Evolutionary conservation across 1,140 invertebrate genomes (phyloP).

Genomic region (Argopecten irradians): DNA sequence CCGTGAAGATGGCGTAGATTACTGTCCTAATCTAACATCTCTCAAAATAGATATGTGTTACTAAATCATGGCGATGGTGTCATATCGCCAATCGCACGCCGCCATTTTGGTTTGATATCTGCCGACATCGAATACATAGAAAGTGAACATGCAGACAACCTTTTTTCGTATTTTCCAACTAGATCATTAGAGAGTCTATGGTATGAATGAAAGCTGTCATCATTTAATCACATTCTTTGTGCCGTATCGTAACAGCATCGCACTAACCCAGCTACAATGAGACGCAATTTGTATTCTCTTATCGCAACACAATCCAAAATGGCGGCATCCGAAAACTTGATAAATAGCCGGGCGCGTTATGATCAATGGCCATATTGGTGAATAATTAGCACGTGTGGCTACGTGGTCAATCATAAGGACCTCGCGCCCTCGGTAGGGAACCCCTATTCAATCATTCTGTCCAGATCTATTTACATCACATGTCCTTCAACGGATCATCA

Average conservation of each 20-base stretch:
- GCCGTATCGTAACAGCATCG: background rate
- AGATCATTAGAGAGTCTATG: background rate
- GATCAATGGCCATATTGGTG: constrained; percentile 9
- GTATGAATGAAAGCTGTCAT: background rate
- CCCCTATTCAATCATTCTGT: background rate
- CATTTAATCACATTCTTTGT: background rate
- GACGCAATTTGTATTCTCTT: background rate
- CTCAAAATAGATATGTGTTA: background rate
- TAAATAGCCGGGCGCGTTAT: background rate
- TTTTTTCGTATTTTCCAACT: background rate
- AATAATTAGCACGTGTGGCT: constrained; percentile 12
- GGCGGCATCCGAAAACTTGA: background rate
- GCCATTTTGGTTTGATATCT: background rate
- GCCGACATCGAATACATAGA: background rate
- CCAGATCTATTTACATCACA: background rate
- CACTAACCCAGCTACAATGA: background rate
- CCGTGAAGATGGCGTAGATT: constrained; percentile 4
- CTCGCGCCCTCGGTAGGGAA: constrained; percentile 9
- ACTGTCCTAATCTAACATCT: background rate
- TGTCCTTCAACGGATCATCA: background rate
- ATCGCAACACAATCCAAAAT: background rate
- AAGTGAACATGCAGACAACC: background rate
- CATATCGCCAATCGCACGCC: background rate
- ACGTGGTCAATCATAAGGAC: background rate
- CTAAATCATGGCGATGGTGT: background rate